Evolutionary conservation across 2,797 vertebrate species (phyloP).

Genomic region (Agapornis canus): DNA sequence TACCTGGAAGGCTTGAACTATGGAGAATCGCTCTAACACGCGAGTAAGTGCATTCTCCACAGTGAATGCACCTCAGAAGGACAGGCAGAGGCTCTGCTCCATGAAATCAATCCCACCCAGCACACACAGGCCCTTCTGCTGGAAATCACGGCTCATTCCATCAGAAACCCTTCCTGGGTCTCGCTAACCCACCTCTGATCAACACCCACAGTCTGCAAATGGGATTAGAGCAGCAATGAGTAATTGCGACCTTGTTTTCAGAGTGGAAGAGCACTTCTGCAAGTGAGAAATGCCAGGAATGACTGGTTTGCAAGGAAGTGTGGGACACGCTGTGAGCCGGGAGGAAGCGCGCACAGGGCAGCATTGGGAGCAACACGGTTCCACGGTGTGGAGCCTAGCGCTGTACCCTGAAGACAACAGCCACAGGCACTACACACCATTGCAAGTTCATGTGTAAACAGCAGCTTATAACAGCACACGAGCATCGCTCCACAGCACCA

Average conservation of each 20-base stretch:
- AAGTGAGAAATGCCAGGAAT: not conserved
- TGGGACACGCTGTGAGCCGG: not conserved
- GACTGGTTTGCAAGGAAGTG: not conserved
- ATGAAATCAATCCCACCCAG: not conserved
- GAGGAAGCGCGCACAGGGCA: not conserved
- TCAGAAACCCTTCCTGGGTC: not conserved
- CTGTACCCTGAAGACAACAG: not conserved
- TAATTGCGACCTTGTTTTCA: not conserved
- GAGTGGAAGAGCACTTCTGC: not conserved
- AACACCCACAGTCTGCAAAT: not conserved
- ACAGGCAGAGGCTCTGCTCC: not conserved
- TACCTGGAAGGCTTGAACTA: not conserved
- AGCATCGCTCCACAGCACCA: accelerated
- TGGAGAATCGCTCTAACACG: not conserved
- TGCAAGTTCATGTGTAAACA: not conserved
- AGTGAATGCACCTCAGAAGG: accelerated
- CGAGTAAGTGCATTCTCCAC: not conserved
- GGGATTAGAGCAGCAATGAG: not conserved
- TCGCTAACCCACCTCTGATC: not conserved
- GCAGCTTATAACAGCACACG: not conserved
- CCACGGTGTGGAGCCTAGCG: not conserved
- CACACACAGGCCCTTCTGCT: not conserved
- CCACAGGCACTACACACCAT: not conserved
- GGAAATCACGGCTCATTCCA: accelerated
- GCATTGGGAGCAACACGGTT: accelerated